Conservation (phyloP, 2,797 vertebrate genomes). For the Ara ararauna region DNA sequence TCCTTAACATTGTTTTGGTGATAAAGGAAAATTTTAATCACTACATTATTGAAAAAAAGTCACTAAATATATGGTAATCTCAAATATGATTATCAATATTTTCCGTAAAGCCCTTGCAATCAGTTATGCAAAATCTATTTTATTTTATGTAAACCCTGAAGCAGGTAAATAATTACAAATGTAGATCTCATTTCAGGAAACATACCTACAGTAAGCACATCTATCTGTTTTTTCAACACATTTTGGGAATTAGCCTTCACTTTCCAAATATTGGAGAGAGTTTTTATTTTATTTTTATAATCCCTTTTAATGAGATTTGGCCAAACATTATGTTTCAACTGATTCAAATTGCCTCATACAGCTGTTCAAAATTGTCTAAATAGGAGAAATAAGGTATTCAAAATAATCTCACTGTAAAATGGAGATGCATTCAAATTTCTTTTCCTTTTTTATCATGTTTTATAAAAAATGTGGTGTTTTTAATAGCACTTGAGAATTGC, state of each 20-base stretch:
- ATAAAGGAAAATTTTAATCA: background rate
- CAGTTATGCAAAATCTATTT: background rate
- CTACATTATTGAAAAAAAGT: background rate
- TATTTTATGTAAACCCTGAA: background rate
- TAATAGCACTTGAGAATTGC: background rate
- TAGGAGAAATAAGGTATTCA: background rate
- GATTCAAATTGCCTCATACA: background rate
- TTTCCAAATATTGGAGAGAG: background rate
- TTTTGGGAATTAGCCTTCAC: background rate
- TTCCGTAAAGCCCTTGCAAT: background rate
- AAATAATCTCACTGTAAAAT: background rate
- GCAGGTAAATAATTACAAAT: background rate
- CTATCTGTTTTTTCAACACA: background rate
- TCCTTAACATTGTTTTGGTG: background rate
- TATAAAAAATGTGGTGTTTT: background rate
- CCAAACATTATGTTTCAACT: background rate
- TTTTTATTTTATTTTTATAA: constrained; percentile 5
- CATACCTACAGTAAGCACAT: background rate
- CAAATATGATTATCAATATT: background rate
- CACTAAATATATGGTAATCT: background rate
- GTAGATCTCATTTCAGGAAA: background rate
- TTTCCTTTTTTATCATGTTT: background rate
- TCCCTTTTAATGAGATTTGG: background rate
- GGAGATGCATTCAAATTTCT: background rate
- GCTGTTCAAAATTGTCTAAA: background rate